phyloP scores from a whole-genome alignment of 92 coral and sea anemone species.

The Zoanthus sansibaricus region DNA sequence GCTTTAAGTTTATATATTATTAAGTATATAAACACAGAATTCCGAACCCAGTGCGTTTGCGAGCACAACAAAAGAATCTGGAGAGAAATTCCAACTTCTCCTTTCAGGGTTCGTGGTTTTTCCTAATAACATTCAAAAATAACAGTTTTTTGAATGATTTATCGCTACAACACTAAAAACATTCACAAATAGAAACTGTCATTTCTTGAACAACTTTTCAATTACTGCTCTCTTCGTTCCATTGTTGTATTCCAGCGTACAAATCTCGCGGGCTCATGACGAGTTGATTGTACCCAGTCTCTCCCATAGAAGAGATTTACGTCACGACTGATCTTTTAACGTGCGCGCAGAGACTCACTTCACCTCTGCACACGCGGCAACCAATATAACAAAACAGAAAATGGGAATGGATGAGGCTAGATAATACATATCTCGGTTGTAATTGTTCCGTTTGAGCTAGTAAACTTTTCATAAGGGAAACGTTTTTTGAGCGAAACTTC shows the following conservation, averaged over 20 bases:
- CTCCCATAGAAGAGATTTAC: too few species aligned
- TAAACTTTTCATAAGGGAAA: too few species aligned
- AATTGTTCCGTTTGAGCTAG: too few species aligned
- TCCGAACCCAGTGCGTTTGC: not conserved
- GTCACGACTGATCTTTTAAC: too few species aligned
- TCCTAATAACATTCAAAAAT: not conserved
- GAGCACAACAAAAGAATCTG: slow-evolving; percentile 40
- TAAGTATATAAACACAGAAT: not conserved
- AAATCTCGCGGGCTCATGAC: slow-evolving; percentile 58
- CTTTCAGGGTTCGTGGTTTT: not conserved
- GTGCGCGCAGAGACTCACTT: too few species aligned
- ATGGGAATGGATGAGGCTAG: too few species aligned
- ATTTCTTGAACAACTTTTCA: slow-evolving; percentile 11
- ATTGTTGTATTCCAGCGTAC: slow-evolving; percentile 39
- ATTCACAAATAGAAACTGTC: not conserved
- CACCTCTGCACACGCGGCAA: too few species aligned
- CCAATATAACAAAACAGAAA: too few species aligned
- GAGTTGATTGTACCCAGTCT: slow-evolving; percentile 45
- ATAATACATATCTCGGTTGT: too few species aligned
- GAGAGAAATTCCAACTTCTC: not conserved
- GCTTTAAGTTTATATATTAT: not conserved
- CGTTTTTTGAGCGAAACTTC: too few species aligned
- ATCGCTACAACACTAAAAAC: not conserved
- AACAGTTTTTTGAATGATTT: not conserved
- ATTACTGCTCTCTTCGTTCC: not conserved